Conservation (phyloP, 2,888 invertebrate genomes). For the Netelia virgata region DNA sequence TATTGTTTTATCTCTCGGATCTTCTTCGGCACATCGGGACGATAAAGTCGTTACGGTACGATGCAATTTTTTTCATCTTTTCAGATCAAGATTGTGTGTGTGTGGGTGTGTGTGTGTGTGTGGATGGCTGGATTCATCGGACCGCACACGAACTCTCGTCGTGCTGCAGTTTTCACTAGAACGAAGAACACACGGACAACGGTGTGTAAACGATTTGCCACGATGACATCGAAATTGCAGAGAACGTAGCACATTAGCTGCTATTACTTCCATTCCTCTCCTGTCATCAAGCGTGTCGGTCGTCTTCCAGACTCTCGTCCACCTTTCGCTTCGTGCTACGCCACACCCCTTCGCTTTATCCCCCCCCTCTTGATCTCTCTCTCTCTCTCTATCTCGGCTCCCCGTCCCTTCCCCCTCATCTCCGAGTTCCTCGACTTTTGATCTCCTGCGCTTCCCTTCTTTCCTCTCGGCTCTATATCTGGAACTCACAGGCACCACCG, state of each 20-base stretch:
- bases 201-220: slow-evolving; percentile 59
- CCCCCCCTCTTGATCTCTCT: slow-evolving; percentile 60
- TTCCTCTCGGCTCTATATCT: slow-evolving; percentile 27
- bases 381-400: slow-evolving; percentile 61
- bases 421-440: slow-evolving; percentile 59
- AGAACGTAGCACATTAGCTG: slow-evolving; percentile 74
- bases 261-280: slow-evolving; percentile 78
- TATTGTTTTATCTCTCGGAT: neutral
- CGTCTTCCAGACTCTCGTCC: slow-evolving; percentile 56
- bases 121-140: neutral
- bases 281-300: slow-evolving; percentile 75
- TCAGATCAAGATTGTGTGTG: slow-evolving; percentile 2
- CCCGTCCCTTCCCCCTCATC: slow-evolving; percentile 48
- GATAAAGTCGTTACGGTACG: slow-evolving; percentile 56
- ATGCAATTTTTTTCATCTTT: slow-evolving; percentile 53
- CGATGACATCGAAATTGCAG: slow-evolving; percentile 65
- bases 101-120: too few species aligned
- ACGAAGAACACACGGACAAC: slow-evolving; percentile 20
- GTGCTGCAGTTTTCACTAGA: slow-evolving; percentile 20
- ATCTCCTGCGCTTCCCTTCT: slow-evolving; percentile 70
- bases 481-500: neutral
- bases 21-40: slow-evolving; percentile 31
- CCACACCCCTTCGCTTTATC: slow-evolving; percentile 59
- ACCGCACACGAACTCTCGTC: neutral
- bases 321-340: slow-evolving; percentile 54